Conservation (phyloP, 2,797 vertebrate genomes). For the Rallus crepitans region DNA sequence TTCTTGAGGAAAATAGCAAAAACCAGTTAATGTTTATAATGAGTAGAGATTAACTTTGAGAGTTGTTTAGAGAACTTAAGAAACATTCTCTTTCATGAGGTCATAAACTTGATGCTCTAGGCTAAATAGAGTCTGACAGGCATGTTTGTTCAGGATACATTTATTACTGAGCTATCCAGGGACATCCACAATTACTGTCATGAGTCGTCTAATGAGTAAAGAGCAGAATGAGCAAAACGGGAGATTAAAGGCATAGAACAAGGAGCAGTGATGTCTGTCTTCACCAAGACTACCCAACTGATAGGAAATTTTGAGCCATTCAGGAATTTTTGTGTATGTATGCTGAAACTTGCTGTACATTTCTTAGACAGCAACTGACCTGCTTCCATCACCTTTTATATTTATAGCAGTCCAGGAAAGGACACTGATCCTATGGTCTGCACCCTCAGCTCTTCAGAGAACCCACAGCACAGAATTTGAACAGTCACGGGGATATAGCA, state of each 20-base stretch:
- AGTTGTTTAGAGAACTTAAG: slow-evolving; percentile 45
- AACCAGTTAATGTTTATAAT: neutral
- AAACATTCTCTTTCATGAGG: slow-evolving; percentile 54
- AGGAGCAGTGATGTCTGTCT: neutral
- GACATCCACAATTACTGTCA: slow-evolving; percentile 58
- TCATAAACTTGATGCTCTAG: slow-evolving; percentile 45
- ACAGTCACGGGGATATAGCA: accelerated
- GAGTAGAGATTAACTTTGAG: slow-evolving; percentile 32
- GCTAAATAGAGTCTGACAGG: slow-evolving; percentile 59
- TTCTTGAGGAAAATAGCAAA: neutral
- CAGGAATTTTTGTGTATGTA: neutral
- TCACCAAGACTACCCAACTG: neutral
- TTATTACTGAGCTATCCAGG: slow-evolving; percentile 52
- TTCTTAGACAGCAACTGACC: neutral
- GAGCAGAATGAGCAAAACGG: slow-evolving; percentile 35
- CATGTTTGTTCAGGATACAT: slow-evolving; percentile 63
- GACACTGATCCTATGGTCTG: neutral
- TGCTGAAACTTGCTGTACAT: accelerated
- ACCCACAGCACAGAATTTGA: neutral
- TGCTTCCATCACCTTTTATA: neutral
- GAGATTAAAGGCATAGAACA: slow-evolving; percentile 45
- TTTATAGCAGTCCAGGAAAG: accelerated
- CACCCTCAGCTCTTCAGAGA: neutral
- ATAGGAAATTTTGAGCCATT: neutral
- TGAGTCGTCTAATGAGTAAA: slow-evolving; percentile 32